Evolutionary conservation across 2,888 invertebrate species (phyloP).

Genomic region (Zhengitettix transpicula): DNA sequence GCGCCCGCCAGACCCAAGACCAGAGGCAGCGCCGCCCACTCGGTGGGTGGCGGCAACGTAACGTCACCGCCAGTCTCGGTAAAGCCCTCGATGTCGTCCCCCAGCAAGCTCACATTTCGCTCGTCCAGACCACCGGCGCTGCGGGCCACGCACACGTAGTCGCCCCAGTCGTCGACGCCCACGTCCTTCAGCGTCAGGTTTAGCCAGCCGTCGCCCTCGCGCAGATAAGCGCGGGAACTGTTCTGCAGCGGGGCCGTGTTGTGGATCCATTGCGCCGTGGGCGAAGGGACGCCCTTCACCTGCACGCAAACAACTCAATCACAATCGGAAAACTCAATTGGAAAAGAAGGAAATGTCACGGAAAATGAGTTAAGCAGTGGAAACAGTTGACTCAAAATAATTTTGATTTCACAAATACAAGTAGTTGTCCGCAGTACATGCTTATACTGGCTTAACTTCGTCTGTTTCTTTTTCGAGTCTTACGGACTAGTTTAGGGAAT

Average conservation of each 20-base stretch:
- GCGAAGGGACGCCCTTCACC: conserved; percentile 57
- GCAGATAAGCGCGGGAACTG: conserved; percentile 16
- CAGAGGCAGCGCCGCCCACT: conserved; percentile 12
- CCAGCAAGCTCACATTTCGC: conserved; percentile 51
- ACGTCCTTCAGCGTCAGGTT: conserved; percentile 52
- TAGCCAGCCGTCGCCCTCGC: conserved; percentile 29
- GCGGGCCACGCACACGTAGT: conserved; percentile 63
- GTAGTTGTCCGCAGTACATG: too few species aligned
- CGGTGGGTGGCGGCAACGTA: conserved; percentile 3
- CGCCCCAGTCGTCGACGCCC: conserved; percentile 46
- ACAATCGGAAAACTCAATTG: neutral
- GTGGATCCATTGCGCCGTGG: conserved; percentile 57
- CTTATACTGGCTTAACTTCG: too few species aligned
- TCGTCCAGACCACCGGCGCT: conserved; percentile 68
- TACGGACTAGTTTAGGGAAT: too few species aligned
- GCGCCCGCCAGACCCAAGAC: conserved; percentile 29
- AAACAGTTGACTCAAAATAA: too few species aligned
- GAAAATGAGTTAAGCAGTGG: too few species aligned
- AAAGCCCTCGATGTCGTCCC: conserved; percentile 15
- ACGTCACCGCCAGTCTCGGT: conserved; percentile 18
- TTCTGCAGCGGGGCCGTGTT: conserved; percentile 38
- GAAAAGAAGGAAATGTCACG: neutral
- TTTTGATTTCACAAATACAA: too few species aligned
- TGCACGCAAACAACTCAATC: conserved; percentile 36
- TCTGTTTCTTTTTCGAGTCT: too few species aligned